A percentile compares a stretch with the other conserved stretches of the same genome.
These are phyloP conservation scores for Cotesia congregata DNA, from an alignment of 2,888 invertebrate species.

Conservation along the genomic window DNA sequence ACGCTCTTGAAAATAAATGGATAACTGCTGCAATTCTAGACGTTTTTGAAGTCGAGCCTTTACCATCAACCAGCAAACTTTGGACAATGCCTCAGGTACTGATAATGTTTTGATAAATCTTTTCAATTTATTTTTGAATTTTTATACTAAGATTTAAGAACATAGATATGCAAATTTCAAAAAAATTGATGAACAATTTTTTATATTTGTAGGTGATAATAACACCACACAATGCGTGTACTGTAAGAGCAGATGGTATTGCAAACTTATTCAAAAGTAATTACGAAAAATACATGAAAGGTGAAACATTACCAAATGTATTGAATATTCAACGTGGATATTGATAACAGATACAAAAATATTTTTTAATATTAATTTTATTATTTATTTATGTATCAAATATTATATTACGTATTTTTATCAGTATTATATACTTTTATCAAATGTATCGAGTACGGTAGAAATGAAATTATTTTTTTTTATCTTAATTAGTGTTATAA, in stretches of 20 bases:
- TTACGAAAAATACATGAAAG: constrained; percentile 65
- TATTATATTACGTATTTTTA: neutral
- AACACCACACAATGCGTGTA: constrained; percentile 71
- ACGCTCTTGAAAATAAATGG: constrained; percentile 73
- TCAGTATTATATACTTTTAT: neutral
- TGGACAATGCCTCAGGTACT: constrained; percentile 72
- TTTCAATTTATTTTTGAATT: too few species aligned
- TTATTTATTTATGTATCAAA: neutral
- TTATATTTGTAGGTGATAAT: constrained; percentile 67
- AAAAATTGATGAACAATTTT: neutral
- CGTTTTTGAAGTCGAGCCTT: constrained; percentile 74
- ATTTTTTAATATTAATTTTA: neutral
- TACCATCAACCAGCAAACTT: constrained; percentile 70
- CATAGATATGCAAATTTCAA: neutral
- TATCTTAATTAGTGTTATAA: neutral
- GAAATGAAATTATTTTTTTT: neutral
- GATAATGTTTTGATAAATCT: neutral
- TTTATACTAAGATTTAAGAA: too few species aligned
- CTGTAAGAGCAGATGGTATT: constrained; percentile 68
- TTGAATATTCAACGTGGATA: constrained; percentile 69
- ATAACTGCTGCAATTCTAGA: constrained; percentile 74
- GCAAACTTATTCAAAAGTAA: constrained; percentile 71
- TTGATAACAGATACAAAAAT: constrained; percentile 52
- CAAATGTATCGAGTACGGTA: neutral
- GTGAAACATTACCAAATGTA: constrained; percentile 64